A percentile compares a stretch with the other conserved stretches of the same genome.
Evolutionary conservation across 2,888 invertebrate genomes (phyloP).

Genomic region (Copidosoma aretas): DNA sequence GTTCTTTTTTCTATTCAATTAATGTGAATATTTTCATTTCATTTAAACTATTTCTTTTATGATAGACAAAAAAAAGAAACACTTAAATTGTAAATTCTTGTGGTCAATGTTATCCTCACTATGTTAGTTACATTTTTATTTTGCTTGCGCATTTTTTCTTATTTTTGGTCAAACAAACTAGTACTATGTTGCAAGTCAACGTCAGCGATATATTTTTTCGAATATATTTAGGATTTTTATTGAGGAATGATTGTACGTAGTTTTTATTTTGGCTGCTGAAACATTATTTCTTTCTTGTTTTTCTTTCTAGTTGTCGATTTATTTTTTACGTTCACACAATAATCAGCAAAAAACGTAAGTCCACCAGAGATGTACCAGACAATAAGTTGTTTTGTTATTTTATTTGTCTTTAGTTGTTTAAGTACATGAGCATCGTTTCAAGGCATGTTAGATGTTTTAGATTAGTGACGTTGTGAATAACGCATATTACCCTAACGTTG

Average conservation of each 20-base stretch:
- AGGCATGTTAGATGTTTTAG: constrained; percentile 31
- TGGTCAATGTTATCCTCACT: constrained; percentile 26
- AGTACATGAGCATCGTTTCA: background rate
- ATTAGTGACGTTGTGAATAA: constrained; percentile 32
- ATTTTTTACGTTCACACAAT: constrained; percentile 40
- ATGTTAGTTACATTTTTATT: constrained; percentile 22
- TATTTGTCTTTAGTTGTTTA: constrained; percentile 15
- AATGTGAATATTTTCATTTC: constrained; percentile 35
- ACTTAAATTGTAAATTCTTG: constrained; percentile 22
- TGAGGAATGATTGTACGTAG: constrained; percentile 18
- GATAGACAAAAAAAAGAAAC: constrained; percentile 17
- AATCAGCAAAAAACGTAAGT: constrained; percentile 39
- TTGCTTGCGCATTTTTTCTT: constrained; percentile 24
- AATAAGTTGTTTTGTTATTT: constrained; percentile 15
- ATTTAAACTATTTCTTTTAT: constrained; percentile 1
- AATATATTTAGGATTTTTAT: constrained; percentile 10
- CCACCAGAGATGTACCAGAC: constrained; percentile 21
- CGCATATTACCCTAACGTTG: constrained; percentile 16
- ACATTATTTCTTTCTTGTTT: constrained; percentile 36
- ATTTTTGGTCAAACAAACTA: constrained; percentile 6
- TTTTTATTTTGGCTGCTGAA: constrained; percentile 27
- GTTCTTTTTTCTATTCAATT: constrained; percentile 17
- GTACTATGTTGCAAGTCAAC: constrained; percentile 19
- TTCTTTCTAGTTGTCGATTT: constrained; percentile 39
- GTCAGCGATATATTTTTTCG: background rate